Conservation (phyloP, 2,113 vertebrate species). For the Leptobrachium ailaonicum region DNA sequence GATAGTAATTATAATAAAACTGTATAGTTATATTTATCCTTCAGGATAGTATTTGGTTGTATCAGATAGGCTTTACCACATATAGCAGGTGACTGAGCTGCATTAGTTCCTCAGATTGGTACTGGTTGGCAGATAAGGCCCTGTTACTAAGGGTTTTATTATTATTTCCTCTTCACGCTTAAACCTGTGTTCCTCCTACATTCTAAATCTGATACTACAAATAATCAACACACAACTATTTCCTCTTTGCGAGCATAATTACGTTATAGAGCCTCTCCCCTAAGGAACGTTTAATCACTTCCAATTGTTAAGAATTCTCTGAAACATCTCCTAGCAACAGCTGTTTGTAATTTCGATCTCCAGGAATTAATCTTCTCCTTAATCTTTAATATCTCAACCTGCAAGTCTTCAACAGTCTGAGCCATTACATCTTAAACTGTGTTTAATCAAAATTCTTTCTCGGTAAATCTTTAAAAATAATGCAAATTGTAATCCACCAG, state of each 20-base stretch:
- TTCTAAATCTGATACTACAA: neutral
- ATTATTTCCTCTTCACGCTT: neutral
- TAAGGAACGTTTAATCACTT: neutral
- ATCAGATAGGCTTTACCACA: constrained; percentile 2
- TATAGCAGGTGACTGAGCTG: constrained; percentile 1
- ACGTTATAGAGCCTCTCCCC: neutral
- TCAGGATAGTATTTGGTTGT: neutral
- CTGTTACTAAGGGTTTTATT: neutral
- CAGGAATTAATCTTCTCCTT: neutral
- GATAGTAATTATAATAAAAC: too few species aligned
- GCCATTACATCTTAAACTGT: neutral
- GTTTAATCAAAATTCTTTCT: neutral
- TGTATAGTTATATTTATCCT: too few species aligned
- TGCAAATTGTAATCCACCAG: neutral
- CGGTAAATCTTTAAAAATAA: neutral
- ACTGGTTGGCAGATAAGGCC: neutral
- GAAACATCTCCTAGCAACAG: constrained; percentile 1
- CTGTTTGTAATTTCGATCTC: neutral
- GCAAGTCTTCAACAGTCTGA: neutral
- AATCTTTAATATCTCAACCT: constrained; percentile 1
- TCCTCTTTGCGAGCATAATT: neutral
- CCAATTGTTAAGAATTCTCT: neutral
- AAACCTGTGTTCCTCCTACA: neutral
- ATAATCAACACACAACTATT: too few species aligned
- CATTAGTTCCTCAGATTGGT: too few species aligned